Evolutionary conservation across 2,888 invertebrate species (phyloP).

Genomic region (Himalopsyche japonica): DNA sequence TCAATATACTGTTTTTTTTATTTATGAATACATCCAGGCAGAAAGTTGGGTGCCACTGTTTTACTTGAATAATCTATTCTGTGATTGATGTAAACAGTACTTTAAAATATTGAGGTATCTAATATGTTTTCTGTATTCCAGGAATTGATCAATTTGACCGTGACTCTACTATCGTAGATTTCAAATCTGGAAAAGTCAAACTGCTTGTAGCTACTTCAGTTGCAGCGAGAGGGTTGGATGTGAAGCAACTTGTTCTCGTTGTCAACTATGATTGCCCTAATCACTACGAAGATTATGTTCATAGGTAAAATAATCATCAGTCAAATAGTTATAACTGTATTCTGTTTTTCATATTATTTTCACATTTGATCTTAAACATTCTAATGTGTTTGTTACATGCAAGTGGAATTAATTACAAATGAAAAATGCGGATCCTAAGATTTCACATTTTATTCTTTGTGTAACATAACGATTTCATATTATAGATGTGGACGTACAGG

Average conservation of each 20-base stretch:
- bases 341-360: background rate
- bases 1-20: too few relatives aligned
- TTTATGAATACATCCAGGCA: too few relatives aligned
- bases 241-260: conserved; percentile 95
- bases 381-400: too few relatives aligned
- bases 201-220: conserved; percentile 97
- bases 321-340: too few relatives aligned
- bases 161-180: conserved; percentile 96
- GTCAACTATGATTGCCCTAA: conserved; percentile 99
- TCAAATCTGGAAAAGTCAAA: conserved; percentile 92
- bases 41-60: too few relatives aligned
- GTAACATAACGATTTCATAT: background rate
- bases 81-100: background rate
- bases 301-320: conserved; percentile 57
- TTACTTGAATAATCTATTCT: background rate
- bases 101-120: background rate
- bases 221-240: conserved; percentile 97
- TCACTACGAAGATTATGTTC: conserved; percentile 99
- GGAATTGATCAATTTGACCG: conserved; percentile 98
- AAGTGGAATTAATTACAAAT: too few relatives aligned
- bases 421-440: too few relatives aligned
- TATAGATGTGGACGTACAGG: conserved; percentile 86
- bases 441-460: background rate
- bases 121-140: conserved; percentile 42
- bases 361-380: too few relatives aligned